Evolutionary conservation across 2,113 vertebrate genomes (phyloP).

Genomic region (Pseudolaguvia tuberculata): DNA sequence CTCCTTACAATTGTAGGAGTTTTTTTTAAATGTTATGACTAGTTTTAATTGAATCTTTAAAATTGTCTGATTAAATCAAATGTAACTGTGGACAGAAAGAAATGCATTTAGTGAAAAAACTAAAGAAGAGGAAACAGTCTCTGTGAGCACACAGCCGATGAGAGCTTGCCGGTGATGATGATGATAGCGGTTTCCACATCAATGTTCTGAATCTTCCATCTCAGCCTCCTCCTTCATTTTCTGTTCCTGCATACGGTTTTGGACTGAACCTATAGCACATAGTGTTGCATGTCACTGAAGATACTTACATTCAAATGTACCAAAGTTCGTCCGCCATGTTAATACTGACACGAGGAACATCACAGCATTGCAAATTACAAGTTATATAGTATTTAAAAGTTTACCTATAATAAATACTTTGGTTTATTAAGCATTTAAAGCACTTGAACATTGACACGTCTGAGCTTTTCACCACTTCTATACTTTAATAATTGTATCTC

Average conservation of each 20-base stretch:
- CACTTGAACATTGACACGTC: too few relatives aligned
- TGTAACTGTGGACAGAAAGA: background rate
- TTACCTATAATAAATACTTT: too few relatives aligned
- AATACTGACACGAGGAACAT: too few relatives aligned
- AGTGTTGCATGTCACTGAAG: background rate
- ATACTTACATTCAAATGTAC: background rate
- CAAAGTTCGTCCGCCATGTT: too few relatives aligned
- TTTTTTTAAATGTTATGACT: too few relatives aligned
- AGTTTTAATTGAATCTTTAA: too few relatives aligned
- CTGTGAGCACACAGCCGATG: background rate
- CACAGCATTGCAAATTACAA: too few relatives aligned
- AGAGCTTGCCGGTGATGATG: background rate
- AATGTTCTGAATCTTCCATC: conserved; percentile 61
- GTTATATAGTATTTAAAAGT: too few relatives aligned
- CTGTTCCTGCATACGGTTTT: conserved; percentile 92
- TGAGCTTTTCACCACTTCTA: too few relatives aligned
- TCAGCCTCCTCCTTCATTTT: conserved; percentile 83
- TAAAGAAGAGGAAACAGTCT: background rate
- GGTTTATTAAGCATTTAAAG: too few relatives aligned
- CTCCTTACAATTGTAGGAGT: too few relatives aligned
- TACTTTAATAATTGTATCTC: too few relatives aligned
- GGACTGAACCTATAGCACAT: conserved; percentile 76
- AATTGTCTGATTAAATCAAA: background rate
- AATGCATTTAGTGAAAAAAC: background rate
- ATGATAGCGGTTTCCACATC: background rate